Evolutionary conservation across 2,113 vertebrate species (phyloP).

Genomic region (Chiloscyllium plagiosum): DNA sequence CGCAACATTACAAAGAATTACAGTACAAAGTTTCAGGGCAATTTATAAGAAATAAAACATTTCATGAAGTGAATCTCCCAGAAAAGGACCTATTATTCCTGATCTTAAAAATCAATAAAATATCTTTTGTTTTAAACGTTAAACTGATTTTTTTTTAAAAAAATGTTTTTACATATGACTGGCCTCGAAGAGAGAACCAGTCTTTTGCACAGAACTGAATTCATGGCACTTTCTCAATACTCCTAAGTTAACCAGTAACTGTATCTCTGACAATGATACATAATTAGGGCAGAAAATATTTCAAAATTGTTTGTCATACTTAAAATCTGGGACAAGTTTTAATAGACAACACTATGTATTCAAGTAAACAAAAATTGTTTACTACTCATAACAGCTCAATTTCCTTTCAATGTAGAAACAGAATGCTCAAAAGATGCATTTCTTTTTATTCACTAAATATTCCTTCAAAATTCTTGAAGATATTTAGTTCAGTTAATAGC

Average conservation of each 20-base stretch:
- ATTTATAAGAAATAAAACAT: not conserved
- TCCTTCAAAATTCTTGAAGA: not conserved
- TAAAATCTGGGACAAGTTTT: not conserved
- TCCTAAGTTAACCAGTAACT: not conserved
- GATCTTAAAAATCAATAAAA: slow-evolving; percentile 4
- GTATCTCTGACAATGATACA: too few relatives aligned
- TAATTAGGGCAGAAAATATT: not conserved
- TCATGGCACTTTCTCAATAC: not conserved
- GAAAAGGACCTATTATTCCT: not conserved
- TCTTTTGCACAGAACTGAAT: not conserved
- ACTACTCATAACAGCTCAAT: too few relatives aligned
- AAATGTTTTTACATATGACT: not conserved
- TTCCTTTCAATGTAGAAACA: not conserved
- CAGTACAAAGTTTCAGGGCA: not conserved
- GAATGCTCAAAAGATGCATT: not conserved
- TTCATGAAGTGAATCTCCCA: not conserved
- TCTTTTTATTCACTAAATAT: not conserved
- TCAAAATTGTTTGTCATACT: not conserved
- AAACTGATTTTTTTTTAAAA: not conserved
- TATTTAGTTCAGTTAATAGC: not conserved
- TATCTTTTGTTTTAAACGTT: not conserved
- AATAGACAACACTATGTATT: not conserved
- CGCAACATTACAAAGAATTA: not conserved
- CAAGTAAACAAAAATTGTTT: not conserved
- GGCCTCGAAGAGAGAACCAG: not conserved